Evolutionary conservation across 2,113 vertebrate genomes (phyloP).

Genomic region (Lasiurus cinereus): DNA sequence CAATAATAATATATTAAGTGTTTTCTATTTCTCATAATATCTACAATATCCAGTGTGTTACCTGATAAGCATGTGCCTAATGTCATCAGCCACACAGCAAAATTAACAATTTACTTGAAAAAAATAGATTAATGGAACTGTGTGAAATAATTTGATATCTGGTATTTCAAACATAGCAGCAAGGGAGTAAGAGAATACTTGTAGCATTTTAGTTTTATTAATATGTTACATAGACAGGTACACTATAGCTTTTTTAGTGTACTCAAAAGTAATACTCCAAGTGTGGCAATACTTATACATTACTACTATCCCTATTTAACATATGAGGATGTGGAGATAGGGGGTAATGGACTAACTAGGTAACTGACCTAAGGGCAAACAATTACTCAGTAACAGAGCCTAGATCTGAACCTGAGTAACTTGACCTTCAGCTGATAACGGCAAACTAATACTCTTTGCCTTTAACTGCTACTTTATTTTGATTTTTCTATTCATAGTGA

Average conservation of each 20-base stretch:
- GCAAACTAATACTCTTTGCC: neutral
- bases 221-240: neutral
- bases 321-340: neutral
- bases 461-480: neutral
- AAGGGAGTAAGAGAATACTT: neutral
- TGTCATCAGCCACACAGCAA: neutral
- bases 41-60: neutral
- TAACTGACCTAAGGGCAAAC: neutral
- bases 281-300: neutral
- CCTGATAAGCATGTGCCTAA: neutral
- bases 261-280: neutral
- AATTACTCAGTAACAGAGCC: neutral
- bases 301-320: neutral
- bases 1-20: neutral
- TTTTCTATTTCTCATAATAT: neutral
- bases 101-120: neutral
- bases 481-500: neutral
- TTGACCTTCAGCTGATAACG: neutral
- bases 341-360: neutral
- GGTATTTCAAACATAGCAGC: conserved; percentile 8
- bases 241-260: neutral
- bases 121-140: neutral
- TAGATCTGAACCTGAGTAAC: neutral
- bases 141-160: conserved; percentile 46
- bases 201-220: neutral